Base-by-base conservation (phyloP, 2,797 vertebrate genomes). In the Cuculus canorus region DNA sequence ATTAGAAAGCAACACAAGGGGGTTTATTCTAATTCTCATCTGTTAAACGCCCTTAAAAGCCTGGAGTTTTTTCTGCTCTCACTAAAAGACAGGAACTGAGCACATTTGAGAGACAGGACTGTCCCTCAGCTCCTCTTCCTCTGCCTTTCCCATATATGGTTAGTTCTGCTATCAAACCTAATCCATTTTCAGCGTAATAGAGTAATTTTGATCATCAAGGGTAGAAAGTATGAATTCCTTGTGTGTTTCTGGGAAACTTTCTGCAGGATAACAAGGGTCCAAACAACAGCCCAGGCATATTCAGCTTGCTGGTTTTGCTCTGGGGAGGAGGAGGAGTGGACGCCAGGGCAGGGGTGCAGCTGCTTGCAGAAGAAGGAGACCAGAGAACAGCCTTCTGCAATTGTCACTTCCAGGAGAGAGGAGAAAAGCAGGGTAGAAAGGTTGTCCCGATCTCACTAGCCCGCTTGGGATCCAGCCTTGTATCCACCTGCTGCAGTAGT, bases 1-100 rank as follows among this genome's bases (percentile, higher is more conserved):
- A 19, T 73, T 43, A 84, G 68, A 93, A 86, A 82, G 83, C 11
- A 90, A 52, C 7, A 6, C 77, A 79, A 68, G 1, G 18, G 82
- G 27, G 10, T 84, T 14, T 93, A 76, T 95, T 93, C 85, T 77
- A 88, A 71, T 85, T 87, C 50, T 90, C 23, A 19, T 68, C 75
- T 90, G 41, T 61, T 78, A 93, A 95, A 85, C 13, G 5, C 78
- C 86, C 94, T 96, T 95, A 94, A 96, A 95, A 87, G 45, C 35
- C 54, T 71, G 47, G 25, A 75, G 68, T 33, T 86, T 73, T 92
- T 95, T 81, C 71, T 92, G 30, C 80, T 97, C 83, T 90, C 61
- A 60, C 69, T 85, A 22, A 88, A 84, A 82, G 75, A 93, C 56
- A 93, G 88, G 88, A 97, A 96, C 78, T 85, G 61, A 50, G 45